Evolutionary conservation across 2,113 vertebrate genomes (phyloP), one percentile per base, ranked within the genome.

Genomic region (Gopherus evgoodei): DNA sequence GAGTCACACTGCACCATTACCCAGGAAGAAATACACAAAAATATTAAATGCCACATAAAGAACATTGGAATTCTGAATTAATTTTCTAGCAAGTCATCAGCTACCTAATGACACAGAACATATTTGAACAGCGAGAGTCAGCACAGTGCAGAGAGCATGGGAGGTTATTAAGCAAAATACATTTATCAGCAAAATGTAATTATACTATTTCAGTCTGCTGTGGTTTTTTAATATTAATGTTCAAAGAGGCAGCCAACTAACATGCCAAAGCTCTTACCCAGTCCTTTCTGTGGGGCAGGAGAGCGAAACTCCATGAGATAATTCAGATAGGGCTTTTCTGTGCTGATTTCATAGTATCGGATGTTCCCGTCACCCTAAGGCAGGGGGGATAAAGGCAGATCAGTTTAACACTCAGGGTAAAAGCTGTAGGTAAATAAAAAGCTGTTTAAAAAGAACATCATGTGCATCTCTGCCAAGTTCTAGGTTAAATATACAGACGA

Each of bases 251-350:
- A 11, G 44, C 11, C 8, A 2, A 1, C 4, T 6, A 16, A 6
- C 83, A 2, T 3, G 1, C 56, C 56, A 5, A 65, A 0, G 16
- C 3, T 86, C 99, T 98, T 97, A 99, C 99, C 99, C 4, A 99
- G 98, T 49, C 99, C 99, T 96, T 99, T 99, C 95, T 99, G 99
- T 0, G 99, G 99, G 1, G 99, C 98, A 0, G 99, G 99, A 2
- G 99, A 99, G 89, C 99, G 98, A 94, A 99, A 99, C 98, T 99
- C 99, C 99, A 99, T 99, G 56, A 99, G 99, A 87, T 99, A 99
- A 56, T 98, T 99, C 95, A 99, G 88, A 98, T 99, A 99, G 53
- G 99, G 99, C 98, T 99, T 99, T 95, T 99, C 99, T 0, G 98
- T 98, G 93, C 98, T 98, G 8, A 99, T 98, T 98, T 99, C 99